Base-by-base conservation (phyloP, 1,140 invertebrate species). In the Metopolophium dirhodum region DNA sequence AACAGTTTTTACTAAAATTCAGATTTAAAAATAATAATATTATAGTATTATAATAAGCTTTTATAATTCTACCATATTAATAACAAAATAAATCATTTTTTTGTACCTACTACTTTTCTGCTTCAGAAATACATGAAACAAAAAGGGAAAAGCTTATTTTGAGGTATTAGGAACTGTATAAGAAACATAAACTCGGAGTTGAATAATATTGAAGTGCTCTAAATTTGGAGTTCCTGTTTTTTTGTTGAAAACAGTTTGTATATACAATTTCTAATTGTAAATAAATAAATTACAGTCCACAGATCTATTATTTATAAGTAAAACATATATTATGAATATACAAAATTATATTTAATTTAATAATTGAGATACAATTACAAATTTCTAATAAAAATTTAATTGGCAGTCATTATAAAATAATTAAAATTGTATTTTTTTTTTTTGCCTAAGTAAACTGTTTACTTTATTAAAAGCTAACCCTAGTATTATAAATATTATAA, bases 391-490 rank as follows among this genome's bases (percentile, higher is more conserved):
- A 77, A 77, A 77, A 77, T n/a, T 77, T 18, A 77, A 18, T 77
- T 77, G 61, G 61, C 61, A 77, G 61, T 77, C 14, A 77, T 77
- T 77, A 77, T 77, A 18, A 87, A 87, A n/a, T 22, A 85, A 87
- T 35, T 87, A 87, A 51, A 88, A 88, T 41, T 41, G 41, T 41
- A 35, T 54, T n/a, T 54, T 37, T n/a, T 35, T 23, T 88, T 26
- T 54, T 54, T 7, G 20, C 22, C n/a, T 35, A 88, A 45, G 37
- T 35, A 11, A 35, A 37, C 49, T 51, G 26, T 90, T 90, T 30
- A 30, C 26, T 89, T 89, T 41, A 89, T 89, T 89, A 54, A 51
- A 9, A n/a, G 6, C 47, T 88, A 22, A 89, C 45, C 51, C 49
- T 57, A 89, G 11, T 57, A 20, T 49, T n/a, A 41, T 85, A 54